Evolutionary conservation across 2,113 vertebrate species (phyloP).

Genomic region (Todiramphus saurophagus): DNA sequence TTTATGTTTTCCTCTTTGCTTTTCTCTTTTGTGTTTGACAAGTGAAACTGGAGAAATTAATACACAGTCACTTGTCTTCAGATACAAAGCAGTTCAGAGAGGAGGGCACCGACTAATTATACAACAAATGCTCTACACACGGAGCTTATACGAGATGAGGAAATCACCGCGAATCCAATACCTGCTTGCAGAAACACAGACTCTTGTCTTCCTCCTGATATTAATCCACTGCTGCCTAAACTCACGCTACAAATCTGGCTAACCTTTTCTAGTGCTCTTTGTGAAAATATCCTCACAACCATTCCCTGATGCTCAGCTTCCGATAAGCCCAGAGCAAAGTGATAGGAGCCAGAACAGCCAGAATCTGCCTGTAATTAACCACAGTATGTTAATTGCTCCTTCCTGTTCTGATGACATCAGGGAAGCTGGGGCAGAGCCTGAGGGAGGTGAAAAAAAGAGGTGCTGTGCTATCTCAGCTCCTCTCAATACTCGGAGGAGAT

Average conservation of each 20-base stretch:
- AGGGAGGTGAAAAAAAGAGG: background rate
- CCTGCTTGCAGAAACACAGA: background rate
- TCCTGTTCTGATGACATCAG: background rate
- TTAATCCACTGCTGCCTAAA: background rate
- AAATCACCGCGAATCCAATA: background rate
- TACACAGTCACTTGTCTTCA: background rate
- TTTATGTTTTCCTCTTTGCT: background rate
- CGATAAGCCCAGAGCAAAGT: background rate
- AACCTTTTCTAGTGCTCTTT: background rate
- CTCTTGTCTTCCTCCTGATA: background rate
- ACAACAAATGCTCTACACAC: background rate
- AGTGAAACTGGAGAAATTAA: background rate
- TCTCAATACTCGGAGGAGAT: background rate
- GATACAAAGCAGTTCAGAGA: background rate
- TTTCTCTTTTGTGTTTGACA: background rate
- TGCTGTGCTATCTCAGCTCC: background rate
- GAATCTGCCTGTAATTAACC: slow-evolving; percentile 12
- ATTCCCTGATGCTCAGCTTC: background rate
- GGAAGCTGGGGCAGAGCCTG: background rate
- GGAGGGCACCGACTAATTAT: background rate
- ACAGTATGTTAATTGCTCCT: background rate
- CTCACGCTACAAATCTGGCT: background rate
- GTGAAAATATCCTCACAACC: background rate
- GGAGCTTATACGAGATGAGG: background rate
- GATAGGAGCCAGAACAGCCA: background rate